These are phyloP conservation scores for Rugalucina vietnamica DNA, from an alignment of 2,888 invertebrate genomes.

Conservation along the genomic window DNA sequence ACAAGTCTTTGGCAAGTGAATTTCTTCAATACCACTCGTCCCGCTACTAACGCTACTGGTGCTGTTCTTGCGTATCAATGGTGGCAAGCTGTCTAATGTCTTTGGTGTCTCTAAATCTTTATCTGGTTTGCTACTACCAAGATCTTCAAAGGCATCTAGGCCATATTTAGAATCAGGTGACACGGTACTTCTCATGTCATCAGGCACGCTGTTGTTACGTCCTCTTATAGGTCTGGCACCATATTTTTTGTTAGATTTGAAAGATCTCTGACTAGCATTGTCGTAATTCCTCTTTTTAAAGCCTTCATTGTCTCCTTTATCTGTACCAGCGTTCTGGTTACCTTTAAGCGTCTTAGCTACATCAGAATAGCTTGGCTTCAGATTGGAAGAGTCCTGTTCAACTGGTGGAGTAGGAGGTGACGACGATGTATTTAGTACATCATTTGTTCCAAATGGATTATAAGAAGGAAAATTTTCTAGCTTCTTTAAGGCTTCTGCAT, in stretches of 20 bases:
- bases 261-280: constrained; percentile 34
- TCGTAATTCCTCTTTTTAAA: constrained; percentile 29
- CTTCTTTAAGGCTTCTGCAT: constrained; percentile 69
- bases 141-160: constrained; percentile 79
- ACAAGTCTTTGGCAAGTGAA: constrained; percentile 60
- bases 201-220: constrained; percentile 52
- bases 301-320: constrained; percentile 35
- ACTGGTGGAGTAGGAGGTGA: constrained; percentile 45
- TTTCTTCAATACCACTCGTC: constrained; percentile 76
- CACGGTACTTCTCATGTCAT: constrained; percentile 67
- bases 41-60: constrained; percentile 76
- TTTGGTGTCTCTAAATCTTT: constrained; percentile 56
- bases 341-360: constrained; percentile 75
- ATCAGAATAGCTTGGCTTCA: constrained; percentile 79
- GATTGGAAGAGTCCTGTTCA: constrained; percentile 38
- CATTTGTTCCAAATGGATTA: constrained; percentile 71
- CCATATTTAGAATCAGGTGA: constrained; percentile 80
- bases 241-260: constrained; percentile 57
- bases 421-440: constrained; percentile 60
- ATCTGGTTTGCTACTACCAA: constrained; percentile 55
- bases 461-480: constrained; percentile 65
- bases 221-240: constrained; percentile 45
- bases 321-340: constrained; percentile 53
- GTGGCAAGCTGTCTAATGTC: constrained; percentile 65
- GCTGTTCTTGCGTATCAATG: constrained; percentile 67